A percentile compares a stretch with the other conserved stretches of the same genome.
Conservation (phyloP, 2,797 vertebrate species). For the Limosa lapponica region DNA sequence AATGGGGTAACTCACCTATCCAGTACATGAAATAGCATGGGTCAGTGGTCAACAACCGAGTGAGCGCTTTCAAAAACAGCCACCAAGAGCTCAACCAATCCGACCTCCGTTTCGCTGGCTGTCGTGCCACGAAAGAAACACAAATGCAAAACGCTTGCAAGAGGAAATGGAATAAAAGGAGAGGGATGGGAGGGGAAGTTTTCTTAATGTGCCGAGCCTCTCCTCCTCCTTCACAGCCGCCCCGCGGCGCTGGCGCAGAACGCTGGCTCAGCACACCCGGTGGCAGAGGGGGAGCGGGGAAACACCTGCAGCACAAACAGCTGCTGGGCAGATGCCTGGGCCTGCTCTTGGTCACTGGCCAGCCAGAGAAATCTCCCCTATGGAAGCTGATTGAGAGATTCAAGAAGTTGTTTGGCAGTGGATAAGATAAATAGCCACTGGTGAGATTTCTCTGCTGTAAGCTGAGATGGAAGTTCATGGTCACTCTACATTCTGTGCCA, state of each 20-base stretch:
- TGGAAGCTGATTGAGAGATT: not conserved
- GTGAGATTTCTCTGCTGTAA: not conserved
- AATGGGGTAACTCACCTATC: not conserved
- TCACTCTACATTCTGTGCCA: not conserved
- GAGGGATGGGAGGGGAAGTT: accelerated
- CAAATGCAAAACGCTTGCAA: accelerated
- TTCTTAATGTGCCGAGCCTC: not conserved
- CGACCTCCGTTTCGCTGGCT: not conserved
- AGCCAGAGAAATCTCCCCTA: not conserved
- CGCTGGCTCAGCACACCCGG: not conserved
- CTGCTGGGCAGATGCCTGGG: not conserved
- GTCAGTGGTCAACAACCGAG: not conserved
- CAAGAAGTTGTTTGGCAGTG: not conserved
- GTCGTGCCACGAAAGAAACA: not conserved
- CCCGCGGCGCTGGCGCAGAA: accelerated
- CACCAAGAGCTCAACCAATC: not conserved
- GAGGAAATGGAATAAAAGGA: not conserved
- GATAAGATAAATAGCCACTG: not conserved
- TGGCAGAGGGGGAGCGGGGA: not conserved
- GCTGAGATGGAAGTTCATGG: not conserved
- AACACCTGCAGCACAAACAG: not conserved
- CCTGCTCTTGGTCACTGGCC: not conserved
- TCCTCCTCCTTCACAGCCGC: not conserved
- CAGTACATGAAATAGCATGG: not conserved
- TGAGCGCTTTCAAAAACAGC: not conserved